phyloP scores from a whole-genome alignment of 2,797 vertebrate genomes.

The Sebastes iracundus region DNA sequence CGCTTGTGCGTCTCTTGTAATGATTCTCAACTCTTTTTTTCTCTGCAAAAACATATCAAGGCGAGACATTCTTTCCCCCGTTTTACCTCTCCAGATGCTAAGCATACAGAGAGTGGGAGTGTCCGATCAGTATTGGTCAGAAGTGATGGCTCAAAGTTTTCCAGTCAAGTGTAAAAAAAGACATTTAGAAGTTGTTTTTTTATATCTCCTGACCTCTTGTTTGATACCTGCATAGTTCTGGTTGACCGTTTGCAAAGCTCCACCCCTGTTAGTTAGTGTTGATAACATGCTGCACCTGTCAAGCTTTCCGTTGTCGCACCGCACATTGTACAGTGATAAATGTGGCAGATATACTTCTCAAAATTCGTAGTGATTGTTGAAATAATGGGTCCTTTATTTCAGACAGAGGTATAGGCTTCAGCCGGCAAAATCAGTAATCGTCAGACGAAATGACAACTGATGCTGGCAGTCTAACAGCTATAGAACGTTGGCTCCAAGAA shows the following conservation, averaged over 20 bases:
- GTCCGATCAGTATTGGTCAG: background rate
- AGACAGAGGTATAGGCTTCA: background rate
- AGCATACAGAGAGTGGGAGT: conserved; percentile 16
- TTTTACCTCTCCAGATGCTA: conserved; percentile 32
- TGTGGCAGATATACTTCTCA: background rate
- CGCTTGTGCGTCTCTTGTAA: conserved; percentile 32
- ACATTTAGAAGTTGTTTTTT: background rate
- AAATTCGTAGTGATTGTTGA: background rate
- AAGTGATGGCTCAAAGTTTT: conserved; percentile 15
- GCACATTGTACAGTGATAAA: background rate
- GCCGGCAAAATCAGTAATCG: rapidly evolving
- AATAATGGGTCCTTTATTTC: background rate
- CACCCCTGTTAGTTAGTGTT: background rate
- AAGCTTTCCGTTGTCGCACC: background rate
- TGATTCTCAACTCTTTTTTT: conserved; percentile 26
- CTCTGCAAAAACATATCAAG: conserved; percentile 21
- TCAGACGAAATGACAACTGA: background rate
- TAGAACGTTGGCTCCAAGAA: background rate
- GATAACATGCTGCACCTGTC: background rate
- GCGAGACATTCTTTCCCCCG: conserved; percentile 19
- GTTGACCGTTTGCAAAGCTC: background rate
- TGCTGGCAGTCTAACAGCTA: background rate
- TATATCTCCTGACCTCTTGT: conserved; percentile 18
- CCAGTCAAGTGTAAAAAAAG: conserved; percentile 22
- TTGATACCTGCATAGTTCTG: background rate